Evolutionary conservation across 1,140 invertebrate species (phyloP).

Genomic region (Dreissena polymorpha): DNA sequence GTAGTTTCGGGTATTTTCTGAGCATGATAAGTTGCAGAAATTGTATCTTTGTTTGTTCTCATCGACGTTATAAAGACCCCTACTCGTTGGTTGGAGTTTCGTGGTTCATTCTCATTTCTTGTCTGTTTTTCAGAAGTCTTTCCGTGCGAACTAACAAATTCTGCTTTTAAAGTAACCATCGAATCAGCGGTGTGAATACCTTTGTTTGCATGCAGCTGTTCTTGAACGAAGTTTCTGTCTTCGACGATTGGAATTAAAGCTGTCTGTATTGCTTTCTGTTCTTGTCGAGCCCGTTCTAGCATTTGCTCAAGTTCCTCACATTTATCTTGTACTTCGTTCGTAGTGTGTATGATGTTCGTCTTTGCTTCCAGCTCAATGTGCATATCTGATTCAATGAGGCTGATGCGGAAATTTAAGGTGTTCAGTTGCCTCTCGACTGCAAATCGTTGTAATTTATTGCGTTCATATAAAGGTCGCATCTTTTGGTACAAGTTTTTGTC

Average conservation of each 20-base stretch:
- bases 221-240: conserved; percentile 62
- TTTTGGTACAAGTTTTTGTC: conserved; percentile 60
- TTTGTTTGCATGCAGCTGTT: conserved; percentile 56
- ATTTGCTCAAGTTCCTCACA: conserved; percentile 71
- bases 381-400: conserved; percentile 64
- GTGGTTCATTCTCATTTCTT: too few relatives aligned
- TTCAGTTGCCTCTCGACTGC: conserved; percentile 67
- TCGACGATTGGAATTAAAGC: conserved; percentile 70
- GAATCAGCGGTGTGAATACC: conserved; percentile 20
- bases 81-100: too few relatives aligned
- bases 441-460: conserved; percentile 70
- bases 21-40: too few relatives aligned
- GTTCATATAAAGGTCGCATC: conserved; percentile 65
- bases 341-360: conserved; percentile 69
- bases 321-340: conserved; percentile 73
- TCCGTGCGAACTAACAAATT: conserved; percentile 11
- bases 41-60: too few relatives aligned
- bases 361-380: conserved; percentile 68
- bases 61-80: too few relatives aligned
- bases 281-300: conserved; percentile 63
- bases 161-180: background rate
- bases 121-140: too few relatives aligned
- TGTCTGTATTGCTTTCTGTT: conserved; percentile 65
- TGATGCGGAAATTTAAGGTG: conserved; percentile 63
- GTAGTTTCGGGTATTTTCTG: too few relatives aligned